Evolutionary conservation across 2,797 vertebrate species (phyloP).

Genomic region (Myiothlypis coronata): DNA sequence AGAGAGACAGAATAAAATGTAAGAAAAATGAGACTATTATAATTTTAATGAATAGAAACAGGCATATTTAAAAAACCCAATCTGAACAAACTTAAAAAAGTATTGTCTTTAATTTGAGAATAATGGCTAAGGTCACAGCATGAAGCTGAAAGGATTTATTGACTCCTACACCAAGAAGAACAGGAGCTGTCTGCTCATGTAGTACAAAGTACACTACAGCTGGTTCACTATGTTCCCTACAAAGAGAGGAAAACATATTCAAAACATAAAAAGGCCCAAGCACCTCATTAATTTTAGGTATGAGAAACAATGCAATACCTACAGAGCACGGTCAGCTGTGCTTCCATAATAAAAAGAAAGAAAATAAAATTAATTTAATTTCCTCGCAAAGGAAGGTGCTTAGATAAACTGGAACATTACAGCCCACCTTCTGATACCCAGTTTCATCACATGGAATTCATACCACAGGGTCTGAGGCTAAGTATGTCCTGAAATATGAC

Average conservation of each 20-base stretch:
- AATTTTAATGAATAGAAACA: constrained; percentile 13
- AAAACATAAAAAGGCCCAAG: not conserved
- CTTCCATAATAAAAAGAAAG: not conserved
- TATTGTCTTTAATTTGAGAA: constrained; percentile 12
- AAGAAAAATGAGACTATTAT: constrained; percentile 25
- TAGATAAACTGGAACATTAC: not conserved
- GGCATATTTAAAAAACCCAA: not conserved
- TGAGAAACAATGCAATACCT: not conserved
- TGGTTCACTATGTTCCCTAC: not conserved
- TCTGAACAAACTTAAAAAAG: not conserved
- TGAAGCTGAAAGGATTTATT: constrained; percentile 24
- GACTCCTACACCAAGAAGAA: not conserved
- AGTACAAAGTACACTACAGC: constrained; percentile 3
- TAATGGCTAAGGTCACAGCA: constrained; percentile 11
- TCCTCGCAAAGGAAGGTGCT: not conserved
- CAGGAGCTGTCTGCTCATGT: not conserved
- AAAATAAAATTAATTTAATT: not conserved
- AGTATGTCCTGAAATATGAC: not conserved
- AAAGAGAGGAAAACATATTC: not conserved
- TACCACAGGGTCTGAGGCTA: not conserved
- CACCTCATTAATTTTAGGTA: constrained; percentile 21
- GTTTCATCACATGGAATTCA: not conserved
- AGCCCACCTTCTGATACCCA: not conserved
- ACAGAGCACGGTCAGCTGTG: not conserved
- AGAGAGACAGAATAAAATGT: not conserved